Conservation (phyloP, 2,888 invertebrate genomes). For the Iphiclides podalirius region DNA sequence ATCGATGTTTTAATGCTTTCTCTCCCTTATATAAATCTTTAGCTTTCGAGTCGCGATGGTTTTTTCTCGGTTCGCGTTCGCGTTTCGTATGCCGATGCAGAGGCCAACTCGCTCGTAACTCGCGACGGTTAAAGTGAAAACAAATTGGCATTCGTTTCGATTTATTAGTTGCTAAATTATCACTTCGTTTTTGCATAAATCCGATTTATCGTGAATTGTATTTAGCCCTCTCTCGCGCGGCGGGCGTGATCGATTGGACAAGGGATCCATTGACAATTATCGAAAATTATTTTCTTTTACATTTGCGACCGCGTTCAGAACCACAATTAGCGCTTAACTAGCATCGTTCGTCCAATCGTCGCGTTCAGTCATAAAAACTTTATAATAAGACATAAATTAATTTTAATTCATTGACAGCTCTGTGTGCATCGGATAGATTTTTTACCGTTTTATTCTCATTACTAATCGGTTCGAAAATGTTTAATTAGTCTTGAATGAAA, state of each 20-base stretch:
- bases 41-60: conserved; percentile 32
- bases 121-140: conserved; percentile 34
- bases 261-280: too few species aligned
- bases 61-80: conserved; percentile 38
- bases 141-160: conserved; percentile 43
- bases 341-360: too few species aligned
- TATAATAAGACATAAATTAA: too few species aligned
- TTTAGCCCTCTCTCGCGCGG: conserved; percentile 36
- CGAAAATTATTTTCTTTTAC: too few species aligned
- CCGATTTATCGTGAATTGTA: conserved; percentile 50
- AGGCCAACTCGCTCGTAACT: conserved; percentile 28
- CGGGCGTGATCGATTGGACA: conserved; percentile 6
- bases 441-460: too few species aligned
- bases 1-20: conserved; percentile 47
- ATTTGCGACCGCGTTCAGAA: too few species aligned
- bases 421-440: too few species aligned
- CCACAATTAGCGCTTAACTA: too few species aligned
- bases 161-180: conserved; percentile 53
- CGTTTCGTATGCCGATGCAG: conserved; percentile 37
- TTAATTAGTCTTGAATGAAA: too few species aligned
- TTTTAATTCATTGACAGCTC: too few species aligned
- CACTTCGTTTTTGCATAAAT: conserved; percentile 50
- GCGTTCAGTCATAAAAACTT: too few species aligned
- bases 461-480: too few species aligned
- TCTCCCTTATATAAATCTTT: conserved; percentile 37